These are phyloP conservation scores for Peromyscus maniculatus DNA, from an alignment of 2,113 vertebrate species.

Conservation along the genomic window DNA sequence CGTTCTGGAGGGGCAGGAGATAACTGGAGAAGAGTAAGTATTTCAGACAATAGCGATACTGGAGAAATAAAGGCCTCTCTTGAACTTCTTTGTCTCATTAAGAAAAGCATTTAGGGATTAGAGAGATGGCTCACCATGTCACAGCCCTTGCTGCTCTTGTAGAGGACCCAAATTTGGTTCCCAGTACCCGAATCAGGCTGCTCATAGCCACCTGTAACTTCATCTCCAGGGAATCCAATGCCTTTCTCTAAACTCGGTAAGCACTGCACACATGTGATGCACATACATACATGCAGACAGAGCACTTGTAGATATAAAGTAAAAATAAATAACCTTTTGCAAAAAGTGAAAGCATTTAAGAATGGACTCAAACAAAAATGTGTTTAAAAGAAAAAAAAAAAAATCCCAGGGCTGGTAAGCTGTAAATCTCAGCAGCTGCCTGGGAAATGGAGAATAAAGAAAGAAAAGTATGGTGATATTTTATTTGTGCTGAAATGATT, in stretches of 20 bases:
- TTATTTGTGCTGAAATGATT: too few relatives aligned
- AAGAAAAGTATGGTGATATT: neutral
- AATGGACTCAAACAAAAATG: neutral
- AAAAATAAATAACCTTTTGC: neutral
- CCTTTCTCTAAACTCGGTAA: neutral
- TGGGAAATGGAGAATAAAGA: neutral
- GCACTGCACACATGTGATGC: neutral
- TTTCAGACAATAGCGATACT: neutral
- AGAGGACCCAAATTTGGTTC: neutral
- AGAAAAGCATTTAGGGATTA: neutral
- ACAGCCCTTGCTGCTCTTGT: neutral
- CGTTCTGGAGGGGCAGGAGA: neutral
- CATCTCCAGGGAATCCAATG: neutral
- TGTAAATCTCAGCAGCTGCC: neutral
- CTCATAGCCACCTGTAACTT: neutral
- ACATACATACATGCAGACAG: neutral
- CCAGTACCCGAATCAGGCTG: neutral
- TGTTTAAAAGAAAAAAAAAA: neutral
- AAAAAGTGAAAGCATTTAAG: neutral
- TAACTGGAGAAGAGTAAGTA: neutral
- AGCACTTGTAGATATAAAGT: neutral
- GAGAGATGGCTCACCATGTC: neutral
- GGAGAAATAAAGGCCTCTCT: neutral
- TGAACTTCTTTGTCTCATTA: neutral
- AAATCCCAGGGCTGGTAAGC: neutral